Evolutionary conservation across 2,113 vertebrate species (phyloP), one percentile per base, ranked within the genome.

Genomic region (Dunckerocampus dactyliophorus): DNA sequence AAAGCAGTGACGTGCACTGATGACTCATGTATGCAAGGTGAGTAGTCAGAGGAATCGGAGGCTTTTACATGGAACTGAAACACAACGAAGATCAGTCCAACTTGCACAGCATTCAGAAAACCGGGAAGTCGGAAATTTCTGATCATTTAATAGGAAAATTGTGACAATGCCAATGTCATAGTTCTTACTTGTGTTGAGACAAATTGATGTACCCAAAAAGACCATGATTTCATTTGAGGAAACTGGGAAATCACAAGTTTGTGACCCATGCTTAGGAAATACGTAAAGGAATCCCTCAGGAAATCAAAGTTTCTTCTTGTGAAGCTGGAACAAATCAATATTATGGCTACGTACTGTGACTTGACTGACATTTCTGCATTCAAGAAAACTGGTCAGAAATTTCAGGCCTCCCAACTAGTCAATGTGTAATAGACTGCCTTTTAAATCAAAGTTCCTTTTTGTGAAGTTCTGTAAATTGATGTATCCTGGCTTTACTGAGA

Each of bases 11-110:
- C 73, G 79, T 80, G 73, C 62, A 47, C 22, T 56, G 62, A 82
- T 80, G 76, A 79, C 64, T 85, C 74, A 82, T 62, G 72, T 50
- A 74, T 69, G 74, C 75, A 74, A 62, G 70, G 74, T 72, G 63
- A 76, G 67, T 63, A 65, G 65, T 63, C 47, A 4, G 66, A 46
- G 28, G 47, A 13, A 21, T 1, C 12, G 21, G 20, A 14, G 24
- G n/a, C 8, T n/a, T 43, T 48, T 28, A 55, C 48, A 68, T 50
- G 16, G 65, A 79, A 59, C 55, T 62, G 65, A 57, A 74, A 55
- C 24, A 61, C 55, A 64, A 53, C 49, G 37, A 31, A 79, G 56
- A 65, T 59, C 39, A 56, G 62, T 65, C 43, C 46, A 57, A 37
- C 54, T 80, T 52, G 53, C 74, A 55, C 62, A 56, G 68, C 61